Conservation (phyloP, 1,140 invertebrate species). For the Saxidomus purpurata region DNA sequence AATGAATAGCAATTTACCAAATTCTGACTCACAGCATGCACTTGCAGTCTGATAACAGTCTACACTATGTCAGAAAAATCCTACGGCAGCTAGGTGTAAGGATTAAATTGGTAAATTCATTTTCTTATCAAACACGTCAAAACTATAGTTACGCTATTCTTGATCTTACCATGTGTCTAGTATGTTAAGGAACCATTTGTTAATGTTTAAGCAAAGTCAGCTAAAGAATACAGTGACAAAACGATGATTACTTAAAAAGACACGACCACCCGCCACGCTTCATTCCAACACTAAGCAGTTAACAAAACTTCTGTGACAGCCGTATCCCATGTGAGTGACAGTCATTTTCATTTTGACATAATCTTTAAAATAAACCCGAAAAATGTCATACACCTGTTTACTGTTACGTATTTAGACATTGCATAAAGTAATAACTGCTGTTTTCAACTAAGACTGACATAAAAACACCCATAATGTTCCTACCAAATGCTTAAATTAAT, state of each 20-base stretch:
- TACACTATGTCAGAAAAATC: too few species aligned
- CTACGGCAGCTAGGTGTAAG: too few species aligned
- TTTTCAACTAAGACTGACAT: neutral
- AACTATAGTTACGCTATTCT: neutral
- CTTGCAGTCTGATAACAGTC: too few species aligned
- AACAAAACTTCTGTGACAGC: constrained; percentile 20
- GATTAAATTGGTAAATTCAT: too few species aligned
- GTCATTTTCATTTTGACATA: constrained; percentile 33
- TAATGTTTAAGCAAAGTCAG: neutral
- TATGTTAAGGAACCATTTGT: neutral
- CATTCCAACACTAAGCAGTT: constrained; percentile 11
- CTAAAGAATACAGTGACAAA: neutral
- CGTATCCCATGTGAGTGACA: neutral
- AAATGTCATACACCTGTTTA: constrained; percentile 36
- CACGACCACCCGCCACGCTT: constrained; percentile 13
- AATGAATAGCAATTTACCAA: too few species aligned
- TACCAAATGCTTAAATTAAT: neutral
- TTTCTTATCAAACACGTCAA: too few species aligned
- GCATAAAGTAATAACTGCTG: neutral
- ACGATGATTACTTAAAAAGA: constrained; percentile 43
- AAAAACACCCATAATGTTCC: neutral
- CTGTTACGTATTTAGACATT: neutral
- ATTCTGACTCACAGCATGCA: too few species aligned
- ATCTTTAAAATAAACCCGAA: constrained; percentile 29
- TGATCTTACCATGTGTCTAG: neutral